phyloP scores from a whole-genome alignment of 2,888 invertebrate genomes.

The Slavum lentiscoides region DNA sequence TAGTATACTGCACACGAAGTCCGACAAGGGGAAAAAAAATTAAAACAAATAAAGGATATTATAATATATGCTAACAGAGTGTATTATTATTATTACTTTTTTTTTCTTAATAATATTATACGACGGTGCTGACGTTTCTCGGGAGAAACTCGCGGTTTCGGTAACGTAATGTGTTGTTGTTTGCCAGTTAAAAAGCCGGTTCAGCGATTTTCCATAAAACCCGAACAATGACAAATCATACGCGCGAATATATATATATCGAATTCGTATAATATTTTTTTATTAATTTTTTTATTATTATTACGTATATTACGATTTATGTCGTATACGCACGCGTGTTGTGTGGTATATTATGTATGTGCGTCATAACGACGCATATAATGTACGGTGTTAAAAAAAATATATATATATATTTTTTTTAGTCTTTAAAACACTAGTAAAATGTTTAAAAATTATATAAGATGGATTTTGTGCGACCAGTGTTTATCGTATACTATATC shows the following conservation, averaged over 20 bases:
- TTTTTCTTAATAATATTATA: no score
- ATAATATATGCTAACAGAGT: not conserved
- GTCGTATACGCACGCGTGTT: no score
- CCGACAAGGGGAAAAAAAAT: no score
- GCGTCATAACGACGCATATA: not conserved
- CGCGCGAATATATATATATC: not conserved
- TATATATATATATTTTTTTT: no score
- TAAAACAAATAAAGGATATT: not conserved
- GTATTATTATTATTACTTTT: no score
- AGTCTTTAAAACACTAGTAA: no score
- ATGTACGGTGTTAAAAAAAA: no score
- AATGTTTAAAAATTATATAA: no score
- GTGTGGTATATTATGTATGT: not conserved
- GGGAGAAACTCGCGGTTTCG: conserved; percentile 2
- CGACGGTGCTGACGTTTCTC: not conserved
- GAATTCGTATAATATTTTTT: not conserved
- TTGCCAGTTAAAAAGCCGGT: not conserved
- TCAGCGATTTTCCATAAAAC: conserved; percentile 1
- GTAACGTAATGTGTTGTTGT: not conserved
- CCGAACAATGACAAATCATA: not conserved
- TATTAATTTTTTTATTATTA: not conserved
- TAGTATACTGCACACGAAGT: no score
- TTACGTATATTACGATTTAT: not conserved
- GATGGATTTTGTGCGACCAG: no score
- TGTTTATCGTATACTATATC: no score